Base-by-base conservation (phyloP, 2,888 invertebrate genomes). In the Plebejus argus region DNA sequence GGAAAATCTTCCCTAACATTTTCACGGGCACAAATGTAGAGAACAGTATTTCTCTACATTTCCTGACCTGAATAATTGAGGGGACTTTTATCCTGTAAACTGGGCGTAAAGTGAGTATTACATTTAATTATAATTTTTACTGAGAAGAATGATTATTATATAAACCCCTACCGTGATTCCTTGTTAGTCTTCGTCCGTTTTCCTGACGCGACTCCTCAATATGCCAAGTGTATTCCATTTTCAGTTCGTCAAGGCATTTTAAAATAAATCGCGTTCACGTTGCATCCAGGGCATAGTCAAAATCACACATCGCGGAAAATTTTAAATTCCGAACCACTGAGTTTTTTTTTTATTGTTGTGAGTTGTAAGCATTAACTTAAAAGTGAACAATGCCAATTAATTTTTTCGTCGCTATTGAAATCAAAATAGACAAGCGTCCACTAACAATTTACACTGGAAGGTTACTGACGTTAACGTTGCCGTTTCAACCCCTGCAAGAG, bases 201-300 rank as follows among this genome's bases (percentile, higher is more conserved):
- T 90, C 91, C 83, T 89, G 89, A 78, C 83, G 85, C 78, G 85
- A 83, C 80, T 90, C 92, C 85, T 92, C 93, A 86, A 93, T 90
- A 82, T 92, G 91, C 94, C 93, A 93, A 79, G 92, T 84, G 85
- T 93, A 94, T 91, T 94, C 94, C 94, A 94, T 94, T 82, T 87
- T 93, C 85, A 84, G 80, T 79, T 81, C 81, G 84, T 81, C 81
- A 81, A 79, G 76, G 77, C 83, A 84, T 84, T 80, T 80, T 81
- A 79, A 76, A 78, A 35, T 77, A 70, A 84, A 78, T 84, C 82
- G 87, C 79, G 87, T 86, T 56, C 82, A 88, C 79, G 87, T 86
- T 56, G 84, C 86, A 79, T 88, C 88, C 79, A 87, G 78, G 53
- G 83, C 82, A 77, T 83, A 84, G 45, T 84, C 84, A 77, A 82